Conservation (phyloP, 23 tunicate species). For the Trididemnum nubilum region DNA sequence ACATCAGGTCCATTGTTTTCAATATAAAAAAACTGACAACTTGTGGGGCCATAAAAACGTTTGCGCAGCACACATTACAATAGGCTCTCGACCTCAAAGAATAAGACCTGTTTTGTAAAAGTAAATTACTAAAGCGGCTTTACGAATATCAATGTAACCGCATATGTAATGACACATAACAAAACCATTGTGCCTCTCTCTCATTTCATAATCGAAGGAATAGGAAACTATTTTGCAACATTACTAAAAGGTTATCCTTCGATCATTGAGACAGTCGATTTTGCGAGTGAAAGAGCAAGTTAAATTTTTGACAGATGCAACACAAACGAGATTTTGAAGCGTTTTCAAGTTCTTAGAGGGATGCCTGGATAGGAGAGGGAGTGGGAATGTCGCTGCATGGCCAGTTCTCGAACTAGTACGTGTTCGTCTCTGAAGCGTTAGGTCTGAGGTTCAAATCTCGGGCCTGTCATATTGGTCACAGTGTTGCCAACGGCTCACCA, state of each 20-base stretch:
- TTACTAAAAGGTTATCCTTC: neutral
- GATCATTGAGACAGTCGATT: neutral
- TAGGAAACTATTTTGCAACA: constrained; percentile 7
- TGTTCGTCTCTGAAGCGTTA: too few relatives aligned
- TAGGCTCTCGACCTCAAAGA: constrained; percentile 13
- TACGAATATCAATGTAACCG: neutral
- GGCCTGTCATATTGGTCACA: too few relatives aligned
- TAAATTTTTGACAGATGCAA: too few relatives aligned
- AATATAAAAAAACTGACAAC: neutral
- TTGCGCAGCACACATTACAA: neutral
- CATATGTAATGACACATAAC: neutral
- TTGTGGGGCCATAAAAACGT: constrained; percentile 36
- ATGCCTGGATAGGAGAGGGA: too few relatives aligned
- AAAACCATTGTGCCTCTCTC: neutral
- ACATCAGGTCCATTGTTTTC: constrained; percentile 23
- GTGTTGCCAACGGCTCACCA: too few relatives aligned
- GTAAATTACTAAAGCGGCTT: neutral
- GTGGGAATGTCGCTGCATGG: too few relatives aligned
- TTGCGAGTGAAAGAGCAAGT: neutral
- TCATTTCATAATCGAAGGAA: neutral
- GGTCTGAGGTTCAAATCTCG: too few relatives aligned
- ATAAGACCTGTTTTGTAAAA: neutral
- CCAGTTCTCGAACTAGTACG: too few relatives aligned
- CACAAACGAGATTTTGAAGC: too few relatives aligned
- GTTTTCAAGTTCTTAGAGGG: too few relatives aligned